Evolutionary conservation across 2,888 invertebrate genomes (phyloP).

Genomic region (Theodoxus fluviatilis): DNA sequence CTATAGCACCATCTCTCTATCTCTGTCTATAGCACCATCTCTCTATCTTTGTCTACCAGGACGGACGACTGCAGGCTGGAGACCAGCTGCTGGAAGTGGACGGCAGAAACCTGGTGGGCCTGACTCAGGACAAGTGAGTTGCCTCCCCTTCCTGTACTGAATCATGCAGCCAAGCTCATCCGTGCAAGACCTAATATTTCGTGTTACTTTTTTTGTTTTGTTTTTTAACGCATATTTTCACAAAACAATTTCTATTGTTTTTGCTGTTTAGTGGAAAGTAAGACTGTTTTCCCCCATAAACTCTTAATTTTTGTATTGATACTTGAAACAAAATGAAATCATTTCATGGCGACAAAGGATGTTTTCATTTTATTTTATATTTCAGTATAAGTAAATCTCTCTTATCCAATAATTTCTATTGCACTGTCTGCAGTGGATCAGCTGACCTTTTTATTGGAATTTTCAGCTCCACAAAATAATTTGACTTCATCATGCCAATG

Average conservation of each 20-base stretch:
- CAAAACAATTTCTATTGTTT: too few species aligned
- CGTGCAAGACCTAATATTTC: too few species aligned
- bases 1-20: too few species aligned
- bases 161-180: too few species aligned
- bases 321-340: neutral
- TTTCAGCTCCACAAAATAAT: neutral
- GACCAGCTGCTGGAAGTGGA: conserved; percentile 97
- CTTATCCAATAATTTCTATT: neutral
- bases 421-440: too few species aligned
- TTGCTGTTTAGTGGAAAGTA: too few species aligned
- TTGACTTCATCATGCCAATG: neutral
- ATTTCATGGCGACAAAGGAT: neutral
- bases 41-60: too few species aligned
- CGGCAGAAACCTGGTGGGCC: conserved; percentile 88
- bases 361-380: neutral
- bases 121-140: conserved; percentile 75
- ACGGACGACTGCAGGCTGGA: conserved; percentile 93
- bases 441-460: neutral
- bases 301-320: neutral
- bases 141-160: too few species aligned
- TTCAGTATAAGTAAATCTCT: neutral
- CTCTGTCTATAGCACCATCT: too few species aligned
- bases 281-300: too few species aligned
- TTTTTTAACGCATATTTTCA: too few species aligned
- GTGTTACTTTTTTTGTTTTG: too few species aligned